phyloP scores from a whole-genome alignment of 2,113 vertebrate species.

The Tetrao urogallus region DNA sequence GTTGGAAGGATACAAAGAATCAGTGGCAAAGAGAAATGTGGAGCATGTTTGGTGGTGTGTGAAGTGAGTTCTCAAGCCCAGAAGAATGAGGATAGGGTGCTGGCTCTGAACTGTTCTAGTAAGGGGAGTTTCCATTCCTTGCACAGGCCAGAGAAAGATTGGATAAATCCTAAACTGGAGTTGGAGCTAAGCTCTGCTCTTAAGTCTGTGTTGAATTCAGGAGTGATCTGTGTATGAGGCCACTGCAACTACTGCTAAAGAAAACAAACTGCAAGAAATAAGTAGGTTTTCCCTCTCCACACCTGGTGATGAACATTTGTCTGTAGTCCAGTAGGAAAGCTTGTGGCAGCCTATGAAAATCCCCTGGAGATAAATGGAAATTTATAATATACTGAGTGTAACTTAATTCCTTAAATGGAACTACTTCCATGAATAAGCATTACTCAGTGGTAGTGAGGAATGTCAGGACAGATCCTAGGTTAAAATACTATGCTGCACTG shows the following conservation, averaged over 20 bases:
- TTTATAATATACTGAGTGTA: conserved; percentile 17
- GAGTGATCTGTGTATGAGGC: not conserved
- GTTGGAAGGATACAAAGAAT: not conserved
- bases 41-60: not conserved
- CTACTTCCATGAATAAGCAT: conserved; percentile 59
- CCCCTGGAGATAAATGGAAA: conserved; percentile 59
- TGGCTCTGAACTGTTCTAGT: not conserved
- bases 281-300: not conserved
- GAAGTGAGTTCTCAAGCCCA: not conserved
- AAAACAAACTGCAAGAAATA: not conserved
- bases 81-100: not conserved
- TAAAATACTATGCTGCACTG: not conserved
- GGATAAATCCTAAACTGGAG: not conserved
- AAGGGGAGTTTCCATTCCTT: not conserved
- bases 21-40: not conserved
- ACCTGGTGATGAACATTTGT: conserved; percentile 26
- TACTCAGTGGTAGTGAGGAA: conserved; percentile 51
- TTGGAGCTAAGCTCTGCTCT: not conserved
- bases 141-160: not conserved
- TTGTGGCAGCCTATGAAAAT: conserved; percentile 29
- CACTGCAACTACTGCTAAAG: not conserved
- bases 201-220: not conserved
- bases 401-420: conserved; percentile 47
- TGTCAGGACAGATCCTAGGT: not conserved
- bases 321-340: conserved; percentile 20